These are phyloP conservation scores for Lepidothrix coronata DNA, from an alignment of 2,113 vertebrate species.

Conservation along the genomic window DNA sequence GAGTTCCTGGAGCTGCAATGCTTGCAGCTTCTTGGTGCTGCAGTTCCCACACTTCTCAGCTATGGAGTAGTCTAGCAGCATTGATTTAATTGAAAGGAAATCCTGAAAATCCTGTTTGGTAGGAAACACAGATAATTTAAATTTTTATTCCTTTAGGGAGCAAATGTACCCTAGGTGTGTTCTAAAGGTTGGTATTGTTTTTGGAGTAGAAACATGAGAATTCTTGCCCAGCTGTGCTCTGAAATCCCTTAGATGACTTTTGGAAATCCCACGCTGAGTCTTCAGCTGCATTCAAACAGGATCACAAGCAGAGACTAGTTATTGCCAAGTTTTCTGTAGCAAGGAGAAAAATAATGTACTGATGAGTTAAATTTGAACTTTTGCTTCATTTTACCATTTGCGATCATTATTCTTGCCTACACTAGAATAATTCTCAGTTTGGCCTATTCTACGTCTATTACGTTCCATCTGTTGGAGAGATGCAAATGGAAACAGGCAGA, in stretches of 20 bases:
- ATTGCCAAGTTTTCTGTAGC: background rate
- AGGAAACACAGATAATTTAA: slow-evolving; percentile 4
- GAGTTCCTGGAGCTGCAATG: background rate
- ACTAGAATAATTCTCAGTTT: slow-evolving; percentile 12
- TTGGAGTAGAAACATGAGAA: background rate
- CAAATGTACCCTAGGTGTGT: background rate
- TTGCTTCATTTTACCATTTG: background rate
- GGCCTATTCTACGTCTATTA: background rate
- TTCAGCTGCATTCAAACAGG: background rate
- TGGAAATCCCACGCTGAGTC: background rate
- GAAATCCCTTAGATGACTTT: slow-evolving; percentile 1
- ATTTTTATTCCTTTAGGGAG: slow-evolving; percentile 7
- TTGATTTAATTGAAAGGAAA: background rate
- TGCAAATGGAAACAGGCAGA: background rate
- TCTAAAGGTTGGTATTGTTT: background rate
- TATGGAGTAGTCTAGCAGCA: background rate
- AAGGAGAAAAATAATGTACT: background rate
- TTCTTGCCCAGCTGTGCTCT: background rate
- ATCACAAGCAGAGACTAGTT: background rate
- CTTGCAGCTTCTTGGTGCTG: background rate
- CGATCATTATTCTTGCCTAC: slow-evolving; percentile 22
- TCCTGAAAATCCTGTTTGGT: slow-evolving; percentile 42
- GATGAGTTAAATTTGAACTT: slow-evolving; percentile 27
- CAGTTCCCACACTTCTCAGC: background rate
- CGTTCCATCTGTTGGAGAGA: slow-evolving; percentile 28